Evolutionary conservation across 2,888 invertebrate species (phyloP), one percentile per base, ranked within the genome.

Genomic region (Nezara viridula): DNA sequence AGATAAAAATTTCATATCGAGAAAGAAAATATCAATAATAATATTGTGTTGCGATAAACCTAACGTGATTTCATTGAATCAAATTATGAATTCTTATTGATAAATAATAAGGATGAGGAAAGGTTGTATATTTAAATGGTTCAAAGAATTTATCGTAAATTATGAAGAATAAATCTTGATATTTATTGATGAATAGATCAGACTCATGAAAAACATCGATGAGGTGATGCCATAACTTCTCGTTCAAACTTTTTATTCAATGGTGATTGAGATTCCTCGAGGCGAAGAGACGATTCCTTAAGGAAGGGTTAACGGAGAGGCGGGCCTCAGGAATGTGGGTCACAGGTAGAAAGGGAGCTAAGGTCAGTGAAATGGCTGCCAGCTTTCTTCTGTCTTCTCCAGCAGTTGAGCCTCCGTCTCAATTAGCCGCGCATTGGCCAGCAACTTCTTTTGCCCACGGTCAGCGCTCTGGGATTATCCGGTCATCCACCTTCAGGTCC

Each of bases 331-430:
- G 81, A 44, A 81, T 81, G 44, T 81, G 44, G 81, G 81, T 81
- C 81, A 81, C 81, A 81, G 81, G 81, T 81, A 81, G 81, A 81
- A 81, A 81, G 81, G 81, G 81, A 81, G 40, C 44, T 81, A 81
- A 81, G 81, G 81, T 81, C 81, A 81, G 81, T 81, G 81, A 81
- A 81, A 81, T 47, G 44, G 10, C 44, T 44, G 4, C 1, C 81
- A 81, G 81, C 81, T 81, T 81, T 81, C 81, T 81, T 81, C 81
- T 47, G 44, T 12, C n/a, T 40, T 24, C 44, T 47, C 16, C 81
- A 21, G 32, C 14, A 19, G 66, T 7, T 37, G 7, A 21, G 32
- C 10, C 14, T 73, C 21, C 14, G 66, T 73, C 66, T 73, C 66
- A 37, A 73, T 73, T 73, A 73, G 66, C 60, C 14, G 27, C 27